These are phyloP conservation scores for Poecilus cupreus DNA, from an alignment of 2,888 invertebrate species.

Conservation along the genomic window DNA sequence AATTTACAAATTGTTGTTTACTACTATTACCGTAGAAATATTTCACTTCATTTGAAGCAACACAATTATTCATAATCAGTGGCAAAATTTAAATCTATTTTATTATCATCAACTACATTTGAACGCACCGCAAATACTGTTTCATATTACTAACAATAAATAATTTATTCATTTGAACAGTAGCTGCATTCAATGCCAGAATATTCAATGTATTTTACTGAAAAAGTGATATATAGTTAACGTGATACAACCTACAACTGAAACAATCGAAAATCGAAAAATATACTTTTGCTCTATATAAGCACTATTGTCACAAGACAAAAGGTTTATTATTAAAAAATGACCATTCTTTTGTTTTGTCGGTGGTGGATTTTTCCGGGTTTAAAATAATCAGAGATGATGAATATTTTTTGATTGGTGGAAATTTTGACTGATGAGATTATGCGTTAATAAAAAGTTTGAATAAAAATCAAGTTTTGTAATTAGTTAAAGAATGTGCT, in stretches of 20 bases:
- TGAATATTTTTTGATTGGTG: slow-evolving; percentile 12
- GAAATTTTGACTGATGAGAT: slow-evolving; percentile 5
- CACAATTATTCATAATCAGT: background rate
- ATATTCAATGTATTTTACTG: background rate
- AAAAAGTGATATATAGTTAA: no score
- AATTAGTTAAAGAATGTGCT: slow-evolving; percentile 26
- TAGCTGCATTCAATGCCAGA: background rate
- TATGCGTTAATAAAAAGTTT: slow-evolving; percentile 22
- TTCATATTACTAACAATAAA: background rate
- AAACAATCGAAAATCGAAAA: no score
- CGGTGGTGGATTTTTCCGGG: background rate
- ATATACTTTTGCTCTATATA: no score
- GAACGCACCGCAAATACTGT: background rate
- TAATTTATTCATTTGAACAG: background rate
- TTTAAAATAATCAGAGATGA: background rate
- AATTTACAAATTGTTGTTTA: background rate
- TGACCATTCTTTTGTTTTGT: slow-evolving; percentile 8
- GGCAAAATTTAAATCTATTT: background rate
- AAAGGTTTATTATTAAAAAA: background rate
- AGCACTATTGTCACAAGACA: background rate
- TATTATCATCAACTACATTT: background rate
- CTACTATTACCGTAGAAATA: background rate
- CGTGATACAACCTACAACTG: no score
- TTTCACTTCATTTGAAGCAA: background rate
- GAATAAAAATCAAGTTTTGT: slow-evolving; percentile 11